Evolutionary conservation across 2,797 vertebrate genomes (phyloP).

Genomic region (Micrastur ruficollis): DNA sequence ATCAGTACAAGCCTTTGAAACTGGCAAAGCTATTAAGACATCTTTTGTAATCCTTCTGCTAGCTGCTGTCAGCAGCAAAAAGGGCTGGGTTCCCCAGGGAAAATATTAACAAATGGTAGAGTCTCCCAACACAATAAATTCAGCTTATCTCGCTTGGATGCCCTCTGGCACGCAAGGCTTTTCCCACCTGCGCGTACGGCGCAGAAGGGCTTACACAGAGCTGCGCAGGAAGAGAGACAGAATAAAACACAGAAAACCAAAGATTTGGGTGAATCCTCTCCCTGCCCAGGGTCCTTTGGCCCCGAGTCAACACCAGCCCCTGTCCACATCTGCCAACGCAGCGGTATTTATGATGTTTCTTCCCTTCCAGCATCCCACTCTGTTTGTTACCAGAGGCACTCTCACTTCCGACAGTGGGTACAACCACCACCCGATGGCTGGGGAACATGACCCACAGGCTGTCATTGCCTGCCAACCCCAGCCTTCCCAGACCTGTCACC

Average conservation of each 20-base stretch:
- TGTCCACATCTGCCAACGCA: fast-evolving
- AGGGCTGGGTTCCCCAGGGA: background rate
- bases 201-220: background rate
- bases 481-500: background rate
- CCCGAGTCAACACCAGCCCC: too few species aligned
- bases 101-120: background rate
- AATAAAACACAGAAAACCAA: background rate
- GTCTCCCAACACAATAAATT: background rate
- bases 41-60: background rate
- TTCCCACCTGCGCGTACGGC: fast-evolving
- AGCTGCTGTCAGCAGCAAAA: background rate
- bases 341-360: background rate
- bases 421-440: background rate
- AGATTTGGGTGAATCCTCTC: background rate
- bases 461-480: background rate
- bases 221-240: background rate
- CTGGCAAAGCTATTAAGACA: background rate
- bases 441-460: background rate
- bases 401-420: fast-evolving
- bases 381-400: background rate
- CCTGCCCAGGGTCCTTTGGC: background rate
- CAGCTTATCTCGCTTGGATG: background rate
- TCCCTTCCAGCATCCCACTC: background rate
- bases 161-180: background rate
- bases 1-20: background rate